These are phyloP conservation scores for Erythrocercus mccallii DNA, from an alignment of 2,113 vertebrate genomes.

Conservation along the genomic window DNA sequence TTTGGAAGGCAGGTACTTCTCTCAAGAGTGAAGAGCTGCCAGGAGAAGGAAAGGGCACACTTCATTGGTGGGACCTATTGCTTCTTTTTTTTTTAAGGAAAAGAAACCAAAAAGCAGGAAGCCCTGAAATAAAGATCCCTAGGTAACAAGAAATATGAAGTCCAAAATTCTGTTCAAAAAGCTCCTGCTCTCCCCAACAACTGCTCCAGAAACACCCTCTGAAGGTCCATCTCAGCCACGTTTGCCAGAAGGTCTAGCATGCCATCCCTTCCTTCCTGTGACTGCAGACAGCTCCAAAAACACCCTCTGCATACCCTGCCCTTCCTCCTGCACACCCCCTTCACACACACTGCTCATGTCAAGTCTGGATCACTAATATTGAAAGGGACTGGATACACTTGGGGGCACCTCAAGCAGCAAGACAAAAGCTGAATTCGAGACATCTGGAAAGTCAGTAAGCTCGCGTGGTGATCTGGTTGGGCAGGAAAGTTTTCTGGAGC, in stretches of 20 bases:
- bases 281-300: background rate
- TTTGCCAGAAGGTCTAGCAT: background rate
- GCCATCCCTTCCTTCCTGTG: background rate
- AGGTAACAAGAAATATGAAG: background rate
- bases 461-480: fast-evolving
- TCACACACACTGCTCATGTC: background rate
- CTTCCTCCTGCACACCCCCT: background rate
- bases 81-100: background rate
- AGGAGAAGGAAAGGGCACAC: background rate
- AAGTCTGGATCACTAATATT: background rate
- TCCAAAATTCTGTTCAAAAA: background rate
- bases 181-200: background rate
- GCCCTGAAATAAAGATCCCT: background rate
- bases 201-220: background rate
- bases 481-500: background rate
- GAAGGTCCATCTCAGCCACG: background rate
- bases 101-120: background rate
- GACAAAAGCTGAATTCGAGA: background rate
- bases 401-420: background rate
- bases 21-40: background rate
- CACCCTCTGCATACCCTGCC: fast-evolving
- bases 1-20: background rate
- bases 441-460: background rate
- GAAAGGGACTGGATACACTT: background rate
- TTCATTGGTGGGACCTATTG: background rate